Conservation (phyloP, 2,797 vertebrate species). For the Cirrhinus mrigala region DNA sequence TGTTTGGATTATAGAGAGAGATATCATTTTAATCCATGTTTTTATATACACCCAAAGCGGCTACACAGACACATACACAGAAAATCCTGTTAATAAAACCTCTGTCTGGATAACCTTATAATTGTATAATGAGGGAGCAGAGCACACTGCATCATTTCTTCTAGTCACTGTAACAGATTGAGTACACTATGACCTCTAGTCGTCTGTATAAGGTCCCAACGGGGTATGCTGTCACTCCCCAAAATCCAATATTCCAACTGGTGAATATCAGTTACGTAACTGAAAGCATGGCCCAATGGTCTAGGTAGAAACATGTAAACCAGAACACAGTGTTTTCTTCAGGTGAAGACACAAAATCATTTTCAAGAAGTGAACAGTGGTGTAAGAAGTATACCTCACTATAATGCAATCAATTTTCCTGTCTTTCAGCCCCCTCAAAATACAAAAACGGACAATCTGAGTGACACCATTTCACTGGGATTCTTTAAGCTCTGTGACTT, state of each 20-base stretch:
- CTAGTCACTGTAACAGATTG: neutral
- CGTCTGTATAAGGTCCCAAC: neutral
- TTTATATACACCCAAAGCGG: neutral
- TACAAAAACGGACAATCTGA: neutral
- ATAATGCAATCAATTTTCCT: neutral
- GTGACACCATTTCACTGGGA: neutral
- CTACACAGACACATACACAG: neutral
- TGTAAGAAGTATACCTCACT: too few relatives aligned
- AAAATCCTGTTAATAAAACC: constrained; percentile 1
- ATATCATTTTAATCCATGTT: neutral
- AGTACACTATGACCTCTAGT: constrained; percentile 23
- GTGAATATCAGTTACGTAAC: constrained; percentile 29
- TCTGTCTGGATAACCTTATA: neutral
- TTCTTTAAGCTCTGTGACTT: neutral
- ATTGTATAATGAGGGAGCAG: neutral
- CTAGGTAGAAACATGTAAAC: neutral
- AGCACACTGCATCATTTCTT: neutral
- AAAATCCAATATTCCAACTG: constrained; percentile 22
- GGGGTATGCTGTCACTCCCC: neutral
- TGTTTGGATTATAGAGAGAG: neutral
- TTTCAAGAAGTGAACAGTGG: neutral
- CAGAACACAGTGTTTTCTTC: neutral
- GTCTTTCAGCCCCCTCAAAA: neutral
- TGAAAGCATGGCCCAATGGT: neutral
- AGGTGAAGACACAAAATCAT: neutral